Conservation (phyloP, 2,113 vertebrate genomes). For the Seriola rivoliana region DNA sequence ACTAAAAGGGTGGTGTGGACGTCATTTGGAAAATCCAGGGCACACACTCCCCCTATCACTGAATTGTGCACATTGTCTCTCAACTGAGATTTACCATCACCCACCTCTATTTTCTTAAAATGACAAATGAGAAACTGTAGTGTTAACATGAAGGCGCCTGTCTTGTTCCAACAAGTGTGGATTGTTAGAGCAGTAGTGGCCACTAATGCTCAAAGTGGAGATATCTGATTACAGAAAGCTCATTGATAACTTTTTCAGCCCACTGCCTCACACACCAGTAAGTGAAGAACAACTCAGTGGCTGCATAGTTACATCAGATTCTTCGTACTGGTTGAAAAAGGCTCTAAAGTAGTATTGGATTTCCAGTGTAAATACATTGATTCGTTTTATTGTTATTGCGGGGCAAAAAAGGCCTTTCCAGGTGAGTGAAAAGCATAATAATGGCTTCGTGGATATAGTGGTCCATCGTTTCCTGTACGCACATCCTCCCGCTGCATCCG, state of each 20-base stretch:
- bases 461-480: conserved; percentile 63
- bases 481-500: conserved; percentile 52
- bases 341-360: conserved; percentile 58
- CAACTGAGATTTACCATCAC: background rate
- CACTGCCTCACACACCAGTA: background rate
- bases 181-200: background rate
- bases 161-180: background rate
- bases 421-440: conserved; percentile 35
- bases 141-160: background rate
- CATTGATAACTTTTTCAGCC: background rate
- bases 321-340: conserved; percentile 20
- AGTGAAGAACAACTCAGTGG: background rate
- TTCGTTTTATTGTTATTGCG: conserved; percentile 66
- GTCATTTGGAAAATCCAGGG: conserved; percentile 48
- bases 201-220: background rate
- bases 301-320: conserved; percentile 14
- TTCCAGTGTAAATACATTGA: conserved; percentile 67
- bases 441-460: conserved; percentile 38
- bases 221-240: background rate
- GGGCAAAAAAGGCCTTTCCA: conserved; percentile 39
- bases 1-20: conserved; percentile 11
- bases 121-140: background rate
- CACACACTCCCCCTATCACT: background rate
- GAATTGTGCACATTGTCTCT: background rate
- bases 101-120: background rate